Conservation (phyloP, 2,888 invertebrate species). For the Lymantria dispar region DNA sequence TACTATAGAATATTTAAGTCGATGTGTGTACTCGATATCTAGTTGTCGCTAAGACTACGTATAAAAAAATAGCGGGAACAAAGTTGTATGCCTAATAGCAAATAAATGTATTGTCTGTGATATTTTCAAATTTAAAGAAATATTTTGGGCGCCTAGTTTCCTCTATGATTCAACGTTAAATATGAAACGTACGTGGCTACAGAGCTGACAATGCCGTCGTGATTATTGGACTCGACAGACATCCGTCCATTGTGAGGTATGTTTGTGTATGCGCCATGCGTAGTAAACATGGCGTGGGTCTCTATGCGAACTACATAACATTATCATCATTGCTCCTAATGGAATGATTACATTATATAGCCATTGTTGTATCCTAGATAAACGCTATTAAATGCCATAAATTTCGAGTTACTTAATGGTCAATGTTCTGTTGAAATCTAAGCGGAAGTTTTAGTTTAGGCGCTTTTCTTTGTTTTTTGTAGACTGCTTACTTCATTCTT, state of each 20-base stretch:
- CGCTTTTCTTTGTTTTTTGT: too few species aligned
- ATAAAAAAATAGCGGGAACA: too few species aligned
- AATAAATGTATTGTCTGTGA: neutral
- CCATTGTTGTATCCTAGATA: neutral
- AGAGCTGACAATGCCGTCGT: slow-evolving; percentile 29
- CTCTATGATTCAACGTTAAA: slow-evolving; percentile 15
- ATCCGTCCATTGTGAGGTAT: slow-evolving; percentile 58
- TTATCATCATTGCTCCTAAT: slow-evolving; percentile 5
- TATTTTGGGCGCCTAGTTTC: slow-evolving; percentile 23
- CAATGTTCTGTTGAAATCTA: too few species aligned
- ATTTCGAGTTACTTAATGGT: too few species aligned
- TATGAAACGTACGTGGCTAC: slow-evolving; percentile 9
- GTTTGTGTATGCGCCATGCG: slow-evolving; percentile 25
- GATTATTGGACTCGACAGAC: slow-evolving; percentile 40
- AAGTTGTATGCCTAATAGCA: too few species aligned
- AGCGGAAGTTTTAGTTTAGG: too few species aligned
- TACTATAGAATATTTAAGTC: too few species aligned
- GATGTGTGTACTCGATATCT: too few species aligned
- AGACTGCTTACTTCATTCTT: too few species aligned
- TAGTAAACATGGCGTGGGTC: slow-evolving; percentile 7
- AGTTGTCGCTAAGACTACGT: too few species aligned
- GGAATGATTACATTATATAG: neutral
- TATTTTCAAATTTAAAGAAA: neutral
- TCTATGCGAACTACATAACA: slow-evolving; percentile 13
- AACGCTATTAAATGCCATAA: neutral